phyloP scores from a whole-genome alignment of 2,113 vertebrate species.

The Shinisaurus crocodilurus region DNA sequence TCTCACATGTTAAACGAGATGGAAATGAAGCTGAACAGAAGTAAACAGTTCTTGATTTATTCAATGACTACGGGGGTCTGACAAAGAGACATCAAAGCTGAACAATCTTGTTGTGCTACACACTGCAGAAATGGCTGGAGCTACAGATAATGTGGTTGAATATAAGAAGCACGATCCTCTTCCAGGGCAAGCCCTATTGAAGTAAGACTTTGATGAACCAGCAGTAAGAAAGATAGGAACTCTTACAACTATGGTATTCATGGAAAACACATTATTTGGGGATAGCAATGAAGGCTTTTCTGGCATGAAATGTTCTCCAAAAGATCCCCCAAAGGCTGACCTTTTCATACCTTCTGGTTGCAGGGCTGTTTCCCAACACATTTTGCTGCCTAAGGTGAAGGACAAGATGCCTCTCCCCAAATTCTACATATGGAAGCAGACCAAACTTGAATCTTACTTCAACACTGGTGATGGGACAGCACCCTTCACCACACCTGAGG shows the following conservation, averaged over 20 bases:
- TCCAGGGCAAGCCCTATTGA: not conserved
- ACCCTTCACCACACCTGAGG: not conserved
- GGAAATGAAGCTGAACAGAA: conserved; percentile 56
- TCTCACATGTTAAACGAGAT: conserved; percentile 56
- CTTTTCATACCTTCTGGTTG: not conserved
- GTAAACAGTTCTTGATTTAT: conserved; percentile 61
- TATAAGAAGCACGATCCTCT: not conserved
- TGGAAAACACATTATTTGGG: too few species aligned
- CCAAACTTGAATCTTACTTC: not conserved
- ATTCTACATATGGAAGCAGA: not conserved
- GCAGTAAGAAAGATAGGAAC: not conserved
- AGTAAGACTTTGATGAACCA: not conserved
- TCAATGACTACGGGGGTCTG: conserved; percentile 38
- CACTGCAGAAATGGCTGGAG: conserved; percentile 5
- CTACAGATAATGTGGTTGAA: conserved; percentile 30
- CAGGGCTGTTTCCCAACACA: too few species aligned
- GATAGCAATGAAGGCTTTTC: not conserved
- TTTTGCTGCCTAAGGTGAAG: too few species aligned
- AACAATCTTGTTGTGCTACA: conserved; percentile 29
- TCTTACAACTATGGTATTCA: not conserved
- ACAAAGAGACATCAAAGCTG: conserved; percentile 35
- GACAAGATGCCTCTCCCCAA: not conserved
- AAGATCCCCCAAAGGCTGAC: not conserved
- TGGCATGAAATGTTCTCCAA: not conserved
- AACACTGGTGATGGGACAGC: not conserved